Base-by-base conservation (phyloP, 2,797 vertebrate species). In the Darevskia nairensis region DNA sequence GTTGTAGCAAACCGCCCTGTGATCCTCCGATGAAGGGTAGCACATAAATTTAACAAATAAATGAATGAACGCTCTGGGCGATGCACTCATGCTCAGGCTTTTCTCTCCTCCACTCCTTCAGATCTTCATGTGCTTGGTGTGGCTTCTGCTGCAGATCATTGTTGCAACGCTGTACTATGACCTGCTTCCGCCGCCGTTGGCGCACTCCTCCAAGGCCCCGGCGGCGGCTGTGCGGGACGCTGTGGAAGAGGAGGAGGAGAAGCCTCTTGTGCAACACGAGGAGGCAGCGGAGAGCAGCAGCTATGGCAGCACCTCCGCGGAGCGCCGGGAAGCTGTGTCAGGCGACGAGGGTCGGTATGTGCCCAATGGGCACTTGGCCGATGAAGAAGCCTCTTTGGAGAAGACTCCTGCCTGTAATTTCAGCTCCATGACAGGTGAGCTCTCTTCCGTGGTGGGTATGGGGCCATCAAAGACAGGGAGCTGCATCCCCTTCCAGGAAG, bases 41-140 rank as follows among this genome's bases (percentile, higher is more conserved):
- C 50, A 55, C 50, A 55, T 55, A 55, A 55, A 55, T 55, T 55
- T 55, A 15, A 55, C 50, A 55, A 55, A 55, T 55, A 1, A 50
- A 50, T 50, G 11, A 50, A 50, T 11, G 46, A 50, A 10, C 1
- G n/a, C 5, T 35, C 17, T 1, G 35, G 84, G 19, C 10, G 35
- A 11, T 19, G 17, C 7, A 17, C 2, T 2, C 21, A 4, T n/a
- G 10, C 19, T 86, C 6, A 72, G 32, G 11, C 0, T 32, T 69
- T 6, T 19, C 11, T 86, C 64, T 69, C 78, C 9, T 13, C 3
- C 44, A 6, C 21, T 15, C 9, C 41, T 9, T 10, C 94, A 98
- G 98, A 89, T 98, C 88, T 98, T 98, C 92, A 98, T 98, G 98
- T 98, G 97, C 82, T 44, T 96, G 41, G 92, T 98, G 87, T 98